These are phyloP conservation scores for Boloria euphrosyne DNA, from an alignment of 2,888 invertebrate genomes.

Conservation along the genomic window DNA sequence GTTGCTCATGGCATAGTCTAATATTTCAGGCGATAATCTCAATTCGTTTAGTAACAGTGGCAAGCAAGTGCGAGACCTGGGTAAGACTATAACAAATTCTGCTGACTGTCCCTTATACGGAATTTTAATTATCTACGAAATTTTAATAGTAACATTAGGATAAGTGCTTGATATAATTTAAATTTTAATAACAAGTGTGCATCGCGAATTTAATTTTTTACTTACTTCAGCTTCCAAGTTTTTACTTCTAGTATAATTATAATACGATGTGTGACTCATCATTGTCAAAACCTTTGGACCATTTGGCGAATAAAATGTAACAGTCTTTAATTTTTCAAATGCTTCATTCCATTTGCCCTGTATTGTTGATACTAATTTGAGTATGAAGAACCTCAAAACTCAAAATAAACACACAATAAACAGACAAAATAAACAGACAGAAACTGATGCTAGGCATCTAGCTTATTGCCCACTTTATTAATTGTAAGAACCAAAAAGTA, in stretches of 20 bases:
- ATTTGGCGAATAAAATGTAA: slow-evolving; percentile 46
- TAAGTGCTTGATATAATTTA: too few relatives aligned
- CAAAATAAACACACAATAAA: too few relatives aligned
- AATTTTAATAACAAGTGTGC: too few relatives aligned
- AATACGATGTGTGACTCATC: slow-evolving; percentile 47
- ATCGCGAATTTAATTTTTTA: too few relatives aligned
- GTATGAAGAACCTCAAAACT: too few relatives aligned
- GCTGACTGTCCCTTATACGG: slow-evolving; percentile 85
- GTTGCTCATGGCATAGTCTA: slow-evolving; percentile 69
- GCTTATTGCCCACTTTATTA: too few relatives aligned
- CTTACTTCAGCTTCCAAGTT: slow-evolving; percentile 52
- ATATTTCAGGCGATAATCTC: slow-evolving; percentile 49
- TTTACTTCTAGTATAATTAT: slow-evolving; percentile 48
- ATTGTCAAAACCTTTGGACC: slow-evolving; percentile 46
- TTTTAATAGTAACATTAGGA: neutral
- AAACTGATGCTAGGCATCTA: too few relatives aligned
- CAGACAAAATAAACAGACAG: too few relatives aligned
- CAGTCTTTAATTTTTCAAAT: slow-evolving; percentile 41
- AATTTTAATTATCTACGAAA: slow-evolving; percentile 84
- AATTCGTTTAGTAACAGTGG: slow-evolving; percentile 48
- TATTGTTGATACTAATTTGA: neutral
- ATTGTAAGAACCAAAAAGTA: too few relatives aligned
- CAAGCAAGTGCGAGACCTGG: slow-evolving; percentile 84
- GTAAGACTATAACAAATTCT: slow-evolving; percentile 88
- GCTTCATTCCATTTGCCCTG: slow-evolving; percentile 54